Evolutionary conservation across 2,797 vertebrate genomes (phyloP).

Genomic region (Phrynocephalus guinanensis): DNA sequence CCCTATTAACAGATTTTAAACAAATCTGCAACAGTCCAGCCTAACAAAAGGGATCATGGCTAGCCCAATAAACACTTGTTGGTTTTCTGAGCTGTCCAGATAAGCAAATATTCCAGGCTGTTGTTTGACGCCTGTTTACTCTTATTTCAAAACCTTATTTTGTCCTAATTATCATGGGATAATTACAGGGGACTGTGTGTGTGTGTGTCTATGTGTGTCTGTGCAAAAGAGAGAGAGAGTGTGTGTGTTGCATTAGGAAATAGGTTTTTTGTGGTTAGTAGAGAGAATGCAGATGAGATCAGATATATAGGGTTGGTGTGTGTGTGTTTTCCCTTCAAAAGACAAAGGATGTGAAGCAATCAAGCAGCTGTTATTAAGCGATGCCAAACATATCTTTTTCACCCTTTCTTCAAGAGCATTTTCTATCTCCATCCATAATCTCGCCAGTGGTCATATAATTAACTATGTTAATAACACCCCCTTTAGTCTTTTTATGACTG

Average conservation of each 20-base stretch:
- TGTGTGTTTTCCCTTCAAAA: slow-evolving; percentile 28
- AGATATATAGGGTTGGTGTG: slow-evolving; percentile 33
- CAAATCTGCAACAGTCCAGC: slow-evolving; percentile 71
- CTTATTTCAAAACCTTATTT: slow-evolving; percentile 46
- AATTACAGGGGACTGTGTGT: slow-evolving; percentile 35
- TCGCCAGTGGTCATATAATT: slow-evolving; percentile 64
- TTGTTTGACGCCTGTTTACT: slow-evolving; percentile 48
- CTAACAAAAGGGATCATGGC: slow-evolving; percentile 70
- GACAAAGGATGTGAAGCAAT: slow-evolving; percentile 63
- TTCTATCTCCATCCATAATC: slow-evolving; percentile 61
- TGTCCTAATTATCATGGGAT: slow-evolving; percentile 64
- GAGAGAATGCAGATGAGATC: slow-evolving; percentile 63
- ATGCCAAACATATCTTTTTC: slow-evolving; percentile 45
- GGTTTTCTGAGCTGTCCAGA: slow-evolving; percentile 59
- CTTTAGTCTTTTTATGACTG: slow-evolving; percentile 64
- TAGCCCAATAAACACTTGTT: slow-evolving; percentile 69
- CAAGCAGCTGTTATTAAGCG: slow-evolving; percentile 50
- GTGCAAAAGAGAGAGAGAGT: no score
- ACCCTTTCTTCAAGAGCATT: slow-evolving; percentile 72
- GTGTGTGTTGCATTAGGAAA: no score
- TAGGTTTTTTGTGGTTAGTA: slow-evolving; percentile 44
- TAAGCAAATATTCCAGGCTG: slow-evolving; percentile 45
- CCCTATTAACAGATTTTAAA: slow-evolving; percentile 71
- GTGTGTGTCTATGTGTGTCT: no score
- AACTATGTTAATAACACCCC: slow-evolving; percentile 66